phyloP scores from a whole-genome alignment of 2,888 invertebrate species.

The Euzetes globulus region DNA sequence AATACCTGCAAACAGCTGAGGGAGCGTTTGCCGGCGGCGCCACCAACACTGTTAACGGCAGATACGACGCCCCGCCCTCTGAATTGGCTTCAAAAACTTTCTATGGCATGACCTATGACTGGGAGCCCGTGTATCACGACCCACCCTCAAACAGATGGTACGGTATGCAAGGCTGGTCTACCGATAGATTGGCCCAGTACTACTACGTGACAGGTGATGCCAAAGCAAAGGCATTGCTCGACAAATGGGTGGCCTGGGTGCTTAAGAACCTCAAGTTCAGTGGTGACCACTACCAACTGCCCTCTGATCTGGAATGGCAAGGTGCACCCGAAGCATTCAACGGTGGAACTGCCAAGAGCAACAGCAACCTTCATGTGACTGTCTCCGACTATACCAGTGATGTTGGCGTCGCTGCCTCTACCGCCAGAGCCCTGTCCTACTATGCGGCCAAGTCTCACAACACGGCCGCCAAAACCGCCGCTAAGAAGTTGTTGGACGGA shows the following conservation, averaged over 20 bases:
- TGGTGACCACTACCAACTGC: not conserved
- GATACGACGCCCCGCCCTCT: not conserved
- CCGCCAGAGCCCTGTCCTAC: not conserved
- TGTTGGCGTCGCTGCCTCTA: not conserved
- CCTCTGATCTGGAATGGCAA: not conserved
- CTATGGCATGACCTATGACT: not conserved
- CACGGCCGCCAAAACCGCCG: not conserved
- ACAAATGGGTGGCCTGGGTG: slow-evolving; percentile 7
- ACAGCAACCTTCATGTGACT: not conserved
- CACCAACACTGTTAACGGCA: not conserved
- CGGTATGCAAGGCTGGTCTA: slow-evolving; percentile 1
- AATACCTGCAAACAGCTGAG: not conserved
- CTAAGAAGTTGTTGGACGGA: not conserved
- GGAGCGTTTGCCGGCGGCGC: not conserved
- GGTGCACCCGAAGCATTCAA: not conserved
- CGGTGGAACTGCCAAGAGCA: not conserved
- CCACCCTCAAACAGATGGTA: not conserved
- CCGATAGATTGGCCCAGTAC: not conserved
- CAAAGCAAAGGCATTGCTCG: not conserved
- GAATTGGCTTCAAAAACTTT: not conserved
- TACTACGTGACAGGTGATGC: not conserved
- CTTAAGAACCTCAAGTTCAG: slow-evolving; percentile 1
- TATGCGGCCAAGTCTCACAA: not conserved
- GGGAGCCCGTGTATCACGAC: slow-evolving; percentile 6
- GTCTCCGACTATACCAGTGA: not conserved